Conservation (phyloP, 2,888 invertebrate genomes). For the Parnassius orleans region DNA sequence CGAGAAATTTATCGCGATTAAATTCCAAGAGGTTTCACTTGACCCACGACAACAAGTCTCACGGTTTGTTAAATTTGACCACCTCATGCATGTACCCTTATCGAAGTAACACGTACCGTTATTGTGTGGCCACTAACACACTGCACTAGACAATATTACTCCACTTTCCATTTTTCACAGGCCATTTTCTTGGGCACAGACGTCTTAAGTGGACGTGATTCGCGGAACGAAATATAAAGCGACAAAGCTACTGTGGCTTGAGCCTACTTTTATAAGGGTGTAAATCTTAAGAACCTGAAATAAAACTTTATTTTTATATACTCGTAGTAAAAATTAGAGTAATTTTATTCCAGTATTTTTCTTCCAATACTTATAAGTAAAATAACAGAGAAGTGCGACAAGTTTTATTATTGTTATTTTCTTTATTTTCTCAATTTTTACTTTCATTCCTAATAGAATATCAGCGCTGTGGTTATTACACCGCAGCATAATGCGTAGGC, state of each 20-base stretch:
- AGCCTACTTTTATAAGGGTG: constrained; percentile 2
- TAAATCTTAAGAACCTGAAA: neutral
- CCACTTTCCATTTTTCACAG: constrained; percentile 78
- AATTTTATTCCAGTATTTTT: too few relatives aligned
- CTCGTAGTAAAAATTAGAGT: neutral
- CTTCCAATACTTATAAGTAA: too few relatives aligned
- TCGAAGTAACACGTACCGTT: constrained; percentile 56
- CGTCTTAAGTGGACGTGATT: constrained; percentile 62
- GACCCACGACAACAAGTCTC: constrained; percentile 55
- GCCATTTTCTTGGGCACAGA: constrained; percentile 65
- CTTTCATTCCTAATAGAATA: too few relatives aligned
- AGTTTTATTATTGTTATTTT: too few relatives aligned
- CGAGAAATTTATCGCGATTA: constrained; percentile 63
- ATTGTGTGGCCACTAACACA: constrained; percentile 62
- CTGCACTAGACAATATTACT: constrained; percentile 72
- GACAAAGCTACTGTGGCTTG: constrained; percentile 51
- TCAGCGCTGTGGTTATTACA: too few relatives aligned
- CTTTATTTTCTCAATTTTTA: too few relatives aligned
- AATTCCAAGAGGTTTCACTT: constrained; percentile 56
- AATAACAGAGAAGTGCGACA: too few relatives aligned
- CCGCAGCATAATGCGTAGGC: too few relatives aligned
- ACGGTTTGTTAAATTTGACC: constrained; percentile 55
- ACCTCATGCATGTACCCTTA: constrained; percentile 49
- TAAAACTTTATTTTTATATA: neutral
- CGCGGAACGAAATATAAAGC: constrained; percentile 62